A percentile compares a stretch with the other conserved stretches of the same genome.
These are phyloP conservation scores for Gallinago stenura DNA, from an alignment of 2,797 vertebrate genomes.

Conservation along the genomic window DNA sequence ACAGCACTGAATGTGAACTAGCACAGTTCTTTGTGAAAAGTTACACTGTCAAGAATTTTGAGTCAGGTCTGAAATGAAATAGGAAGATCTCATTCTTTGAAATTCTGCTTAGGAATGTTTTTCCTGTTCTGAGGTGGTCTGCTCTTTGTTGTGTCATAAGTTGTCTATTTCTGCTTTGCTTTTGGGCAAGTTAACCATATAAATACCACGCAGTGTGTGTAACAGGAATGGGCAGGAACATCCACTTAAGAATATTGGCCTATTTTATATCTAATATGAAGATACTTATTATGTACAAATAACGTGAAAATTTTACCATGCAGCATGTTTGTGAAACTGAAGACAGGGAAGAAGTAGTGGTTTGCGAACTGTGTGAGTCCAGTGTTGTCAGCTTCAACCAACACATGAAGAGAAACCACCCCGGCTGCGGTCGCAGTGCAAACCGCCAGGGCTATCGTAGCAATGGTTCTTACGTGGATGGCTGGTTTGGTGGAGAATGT, in stretches of 20 bases:
- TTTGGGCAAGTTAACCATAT: neutral
- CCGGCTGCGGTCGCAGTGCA: conserved; percentile 94
- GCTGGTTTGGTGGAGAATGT: conserved; percentile 98
- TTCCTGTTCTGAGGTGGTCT: neutral
- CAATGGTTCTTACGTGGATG: conserved; percentile 97
- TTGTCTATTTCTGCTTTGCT: neutral
- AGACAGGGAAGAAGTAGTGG: conserved; percentile 94
- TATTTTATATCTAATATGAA: neutral
- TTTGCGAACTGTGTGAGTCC: conserved; percentile 95
- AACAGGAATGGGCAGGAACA: neutral
- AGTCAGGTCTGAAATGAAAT: neutral
- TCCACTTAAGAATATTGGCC: neutral
- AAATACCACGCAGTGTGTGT: neutral
- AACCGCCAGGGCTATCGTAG: conserved; percentile 98
- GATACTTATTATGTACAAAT: neutral
- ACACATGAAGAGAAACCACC: conserved; percentile 98
- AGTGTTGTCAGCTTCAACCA: conserved; percentile 97
- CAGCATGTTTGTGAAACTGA: conserved; percentile 98
- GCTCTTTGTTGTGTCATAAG: neutral
- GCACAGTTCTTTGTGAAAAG: neutral
- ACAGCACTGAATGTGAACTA: neutral
- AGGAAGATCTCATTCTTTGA: neutral
- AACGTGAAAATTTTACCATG: conserved; percentile 21
- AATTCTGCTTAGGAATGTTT: neutral
- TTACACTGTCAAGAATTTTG: neutral